Evolutionary conservation across 2,888 invertebrate genomes (phyloP), one percentile per base, ranked within the genome.

Genomic region (Agrochola macilenta): DNA sequence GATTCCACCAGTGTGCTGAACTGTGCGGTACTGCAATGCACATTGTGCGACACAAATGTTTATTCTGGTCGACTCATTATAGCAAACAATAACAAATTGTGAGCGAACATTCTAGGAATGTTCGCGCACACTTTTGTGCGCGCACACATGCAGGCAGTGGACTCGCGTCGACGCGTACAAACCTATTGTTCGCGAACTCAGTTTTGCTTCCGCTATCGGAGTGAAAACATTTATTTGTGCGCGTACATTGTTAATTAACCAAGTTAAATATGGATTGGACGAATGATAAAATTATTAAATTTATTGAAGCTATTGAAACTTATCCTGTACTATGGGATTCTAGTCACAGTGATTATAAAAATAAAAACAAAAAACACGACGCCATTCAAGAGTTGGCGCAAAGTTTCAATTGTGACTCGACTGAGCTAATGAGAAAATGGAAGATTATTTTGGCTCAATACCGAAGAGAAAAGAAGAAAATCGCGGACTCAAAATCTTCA

Each of bases 391-490:
- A 35, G 81, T 79, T 84, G 73, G 82, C 82, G 5, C 72, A 81
- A 82, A 81, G 76, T 74, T 84, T 84, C 74, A 81, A 60, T 49
- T 74, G 66, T 74, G 54, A 78, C 76, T 82, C 81, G 76, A 81
- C 79, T 72, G 84, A 84, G 84, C 73, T 84, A 83, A 81, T 84
- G 79, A 82, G 85, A 82, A 84, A 86, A 79, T 84, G 80, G 81
- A 81, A 85, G 73, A 85, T 85, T 81, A 82, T 85, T 85, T 85
- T 84, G 75, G 80, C 82, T 76, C 79, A 84, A 72, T 84, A 84
- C 64, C 81, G 80, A 81, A 83, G 83, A 84, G 81, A 85, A 81
- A 85, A 85, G 74, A 82, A 85, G 79, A 85, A 85, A 79, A 79
- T 85, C 64, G 74, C 75, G 74, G 85, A 76, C 30, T 85, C 78